phyloP scores from a whole-genome alignment of 2,888 invertebrate genomes.

The Chloroclysta siterata region DNA sequence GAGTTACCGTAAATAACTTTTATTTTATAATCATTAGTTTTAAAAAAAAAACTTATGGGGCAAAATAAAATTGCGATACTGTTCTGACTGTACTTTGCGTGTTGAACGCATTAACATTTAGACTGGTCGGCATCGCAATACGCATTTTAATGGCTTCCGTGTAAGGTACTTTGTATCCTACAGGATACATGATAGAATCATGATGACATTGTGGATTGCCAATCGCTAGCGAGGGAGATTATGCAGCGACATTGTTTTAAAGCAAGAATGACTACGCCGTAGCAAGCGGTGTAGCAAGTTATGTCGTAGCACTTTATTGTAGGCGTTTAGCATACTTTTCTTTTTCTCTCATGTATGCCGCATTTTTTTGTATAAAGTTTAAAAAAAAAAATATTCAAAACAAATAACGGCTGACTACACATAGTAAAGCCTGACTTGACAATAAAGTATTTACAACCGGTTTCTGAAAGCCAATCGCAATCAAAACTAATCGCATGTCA shows the following conservation, averaged over 20 bases:
- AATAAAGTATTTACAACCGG: too few relatives aligned
- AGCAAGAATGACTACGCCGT: background rate
- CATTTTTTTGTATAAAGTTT: too few relatives aligned
- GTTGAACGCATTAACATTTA: conserved; percentile 29
- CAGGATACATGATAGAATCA: conserved; percentile 19
- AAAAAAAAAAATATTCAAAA: too few relatives aligned
- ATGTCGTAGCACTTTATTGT: conserved; percentile 8
- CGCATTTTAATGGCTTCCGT: conserved; percentile 25
- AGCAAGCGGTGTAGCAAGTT: conserved; percentile 11
- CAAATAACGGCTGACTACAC: too few relatives aligned
- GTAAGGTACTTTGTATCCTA: conserved; percentile 24
- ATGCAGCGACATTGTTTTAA: conserved; percentile 3
- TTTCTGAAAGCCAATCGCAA: too few relatives aligned
- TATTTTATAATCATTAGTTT: too few relatives aligned
- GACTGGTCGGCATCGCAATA: conserved; percentile 28
- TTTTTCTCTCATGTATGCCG: too few relatives aligned
- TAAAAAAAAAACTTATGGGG: too few relatives aligned
- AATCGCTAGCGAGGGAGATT: background rate
- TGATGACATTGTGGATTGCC: conserved; percentile 14
- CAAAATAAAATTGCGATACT: conserved; percentile 5
- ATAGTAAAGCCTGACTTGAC: too few relatives aligned
- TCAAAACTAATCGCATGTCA: too few relatives aligned
- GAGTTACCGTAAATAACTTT: too few relatives aligned
- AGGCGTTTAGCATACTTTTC: background rate
- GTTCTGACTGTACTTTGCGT: conserved; percentile 1